phyloP scores from a whole-genome alignment of 2,888 invertebrate genomes.

The Hydropsyche betteni region DNA sequence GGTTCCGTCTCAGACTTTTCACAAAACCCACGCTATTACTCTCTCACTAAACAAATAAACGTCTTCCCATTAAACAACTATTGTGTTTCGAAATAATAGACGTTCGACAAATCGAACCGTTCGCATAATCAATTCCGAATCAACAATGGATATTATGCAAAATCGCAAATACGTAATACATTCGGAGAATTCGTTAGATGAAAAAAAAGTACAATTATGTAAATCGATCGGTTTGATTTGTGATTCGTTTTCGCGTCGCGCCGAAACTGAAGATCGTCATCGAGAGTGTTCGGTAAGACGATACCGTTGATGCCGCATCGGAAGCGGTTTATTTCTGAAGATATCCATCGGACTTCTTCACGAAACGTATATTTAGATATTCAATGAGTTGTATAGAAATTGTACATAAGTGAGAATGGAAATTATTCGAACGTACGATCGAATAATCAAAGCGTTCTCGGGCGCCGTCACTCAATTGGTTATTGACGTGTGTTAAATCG shows the following conservation, averaged over 20 bases:
- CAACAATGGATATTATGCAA: conserved; percentile 14
- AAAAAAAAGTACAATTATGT: no score
- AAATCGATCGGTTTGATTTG: background rate
- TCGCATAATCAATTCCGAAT: conserved; percentile 17
- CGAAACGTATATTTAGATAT: conserved; percentile 8
- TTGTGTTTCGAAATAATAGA: conserved; percentile 21
- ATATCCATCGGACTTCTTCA: conserved; percentile 16
- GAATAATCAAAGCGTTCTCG: conserved; percentile 1
- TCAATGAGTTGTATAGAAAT: conserved; percentile 21
- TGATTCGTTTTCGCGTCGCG: background rate
- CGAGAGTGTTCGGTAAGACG: conserved; percentile 4
- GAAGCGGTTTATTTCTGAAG: conserved; percentile 19
- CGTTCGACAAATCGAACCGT: conserved; percentile 22
- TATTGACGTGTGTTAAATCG: background rate
- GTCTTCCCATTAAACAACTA: conserved; percentile 4
- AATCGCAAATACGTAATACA: background rate
- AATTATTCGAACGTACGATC: conserved; percentile 14
- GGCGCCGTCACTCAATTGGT: conserved; percentile 17
- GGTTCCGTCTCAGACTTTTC: conserved; percentile 20
- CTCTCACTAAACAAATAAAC: background rate
- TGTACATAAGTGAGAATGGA: background rate
- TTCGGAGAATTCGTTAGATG: no score
- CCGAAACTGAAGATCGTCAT: conserved; percentile 8
- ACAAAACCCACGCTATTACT: background rate
- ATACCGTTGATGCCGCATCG: conserved; percentile 18